Conservation (phyloP, 2,797 vertebrate species). For the Acanthurus leucopareius region DNA sequence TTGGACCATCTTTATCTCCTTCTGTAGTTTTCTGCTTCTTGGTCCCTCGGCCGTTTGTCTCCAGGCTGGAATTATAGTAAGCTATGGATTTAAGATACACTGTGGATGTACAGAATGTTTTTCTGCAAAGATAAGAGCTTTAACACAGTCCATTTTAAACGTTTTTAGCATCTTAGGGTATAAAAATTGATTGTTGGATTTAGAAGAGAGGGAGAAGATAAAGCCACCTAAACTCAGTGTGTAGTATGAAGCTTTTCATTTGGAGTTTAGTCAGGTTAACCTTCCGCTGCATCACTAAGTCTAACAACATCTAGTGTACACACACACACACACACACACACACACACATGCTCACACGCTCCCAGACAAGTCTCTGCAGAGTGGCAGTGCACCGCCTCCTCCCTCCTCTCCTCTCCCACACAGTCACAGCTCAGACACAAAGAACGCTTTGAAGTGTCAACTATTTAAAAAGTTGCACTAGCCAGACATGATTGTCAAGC, state of each 20-base stretch:
- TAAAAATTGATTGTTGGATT: slow-evolving; percentile 13
- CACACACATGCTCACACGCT: neutral
- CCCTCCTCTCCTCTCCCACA: slow-evolving; percentile 49
- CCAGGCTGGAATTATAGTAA: slow-evolving; percentile 53
- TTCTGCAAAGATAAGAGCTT: slow-evolving; percentile 25
- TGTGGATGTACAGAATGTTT: slow-evolving; percentile 28
- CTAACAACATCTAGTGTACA: slow-evolving; percentile 36
- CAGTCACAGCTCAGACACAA: slow-evolving; percentile 59
- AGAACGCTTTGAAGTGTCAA: slow-evolving; percentile 73
- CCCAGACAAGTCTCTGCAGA: slow-evolving; percentile 46
- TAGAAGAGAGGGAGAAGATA: neutral
- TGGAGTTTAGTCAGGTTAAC: slow-evolving; percentile 22
- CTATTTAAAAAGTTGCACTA: slow-evolving; percentile 64
- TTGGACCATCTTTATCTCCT: slow-evolving; percentile 32
- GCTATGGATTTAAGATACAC: slow-evolving; percentile 42
- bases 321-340: slow-evolving; percentile 18
- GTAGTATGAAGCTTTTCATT: slow-evolving; percentile 16
- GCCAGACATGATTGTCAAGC: slow-evolving; percentile 64
- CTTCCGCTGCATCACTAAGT: slow-evolving; percentile 33
- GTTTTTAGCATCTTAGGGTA: neutral
- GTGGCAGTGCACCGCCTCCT: slow-evolving; percentile 52
- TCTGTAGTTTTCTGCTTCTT: slow-evolving; percentile 19
- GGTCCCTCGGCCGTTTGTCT: slow-evolving; percentile 48
- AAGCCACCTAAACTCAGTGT: slow-evolving; percentile 4
- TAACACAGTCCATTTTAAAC: slow-evolving; percentile 8